Evolutionary conservation across 2,113 vertebrate genomes (phyloP).

Genomic region (Bubo bubo): DNA sequence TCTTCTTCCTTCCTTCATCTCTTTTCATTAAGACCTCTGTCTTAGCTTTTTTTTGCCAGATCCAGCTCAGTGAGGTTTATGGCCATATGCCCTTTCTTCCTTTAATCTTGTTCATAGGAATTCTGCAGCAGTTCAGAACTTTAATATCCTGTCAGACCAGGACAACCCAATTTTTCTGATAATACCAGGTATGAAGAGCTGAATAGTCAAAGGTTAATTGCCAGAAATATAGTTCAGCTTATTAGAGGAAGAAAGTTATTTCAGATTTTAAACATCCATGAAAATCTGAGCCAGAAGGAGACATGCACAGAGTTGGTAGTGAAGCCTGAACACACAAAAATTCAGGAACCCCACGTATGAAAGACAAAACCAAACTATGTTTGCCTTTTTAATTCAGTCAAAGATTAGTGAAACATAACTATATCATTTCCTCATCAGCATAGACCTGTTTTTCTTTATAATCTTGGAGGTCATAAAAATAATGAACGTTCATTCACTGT

Average conservation of each 20-base stretch:
- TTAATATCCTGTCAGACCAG: neutral
- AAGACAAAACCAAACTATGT: neutral
- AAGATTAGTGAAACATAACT: neutral
- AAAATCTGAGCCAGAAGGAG: neutral
- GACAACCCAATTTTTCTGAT: neutral
- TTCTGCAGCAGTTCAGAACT: neutral
- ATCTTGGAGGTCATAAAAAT: neutral
- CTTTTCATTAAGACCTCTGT: neutral
- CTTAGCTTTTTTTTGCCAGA: neutral
- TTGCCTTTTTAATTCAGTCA: neutral
- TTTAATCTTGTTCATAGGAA: neutral
- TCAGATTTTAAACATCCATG: neutral
- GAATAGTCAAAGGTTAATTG: neutral
- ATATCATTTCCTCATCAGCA: neutral
- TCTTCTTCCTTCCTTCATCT: neutral
- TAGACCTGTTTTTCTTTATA: neutral
- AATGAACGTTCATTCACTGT: neutral
- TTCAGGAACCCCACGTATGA: neutral
- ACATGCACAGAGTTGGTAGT: accelerated
- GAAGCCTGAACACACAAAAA: neutral
- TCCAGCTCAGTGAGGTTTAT: neutral
- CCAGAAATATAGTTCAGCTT: neutral
- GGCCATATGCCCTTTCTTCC: neutral
- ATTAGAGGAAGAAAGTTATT: neutral
- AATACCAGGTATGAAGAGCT: neutral